Conservation (phyloP, 1,140 invertebrate species). For the Nephila pilipes region DNA sequence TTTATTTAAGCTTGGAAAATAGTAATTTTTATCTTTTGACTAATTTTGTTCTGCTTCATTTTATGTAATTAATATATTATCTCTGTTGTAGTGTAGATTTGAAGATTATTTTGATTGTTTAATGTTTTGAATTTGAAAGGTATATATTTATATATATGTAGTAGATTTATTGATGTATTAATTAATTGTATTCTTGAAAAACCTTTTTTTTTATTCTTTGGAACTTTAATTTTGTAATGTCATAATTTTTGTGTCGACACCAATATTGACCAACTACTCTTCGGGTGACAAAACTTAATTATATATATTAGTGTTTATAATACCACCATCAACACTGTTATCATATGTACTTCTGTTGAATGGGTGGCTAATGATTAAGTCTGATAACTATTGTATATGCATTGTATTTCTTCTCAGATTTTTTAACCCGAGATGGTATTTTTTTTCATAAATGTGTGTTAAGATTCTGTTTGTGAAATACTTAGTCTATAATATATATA, state of each 20-base stretch:
- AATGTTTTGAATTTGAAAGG: constrained; percentile 26
- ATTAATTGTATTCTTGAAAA: not conserved
- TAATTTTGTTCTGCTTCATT: not conserved
- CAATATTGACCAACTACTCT: not conserved
- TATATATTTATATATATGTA: constrained; percentile 6
- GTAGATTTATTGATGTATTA: not conserved
- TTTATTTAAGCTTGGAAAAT: not conserved
- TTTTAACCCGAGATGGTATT: not conserved
- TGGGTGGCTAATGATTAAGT: not conserved
- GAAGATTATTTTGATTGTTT: not conserved
- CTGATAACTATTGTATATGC: not conserved
- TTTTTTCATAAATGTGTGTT: not conserved
- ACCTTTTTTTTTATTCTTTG: not conserved
- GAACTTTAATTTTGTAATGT: not conserved
- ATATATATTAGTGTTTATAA: not conserved
- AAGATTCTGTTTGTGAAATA: no score
- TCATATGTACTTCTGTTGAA: not conserved
- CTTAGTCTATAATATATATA: no score
- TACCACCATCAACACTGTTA: not conserved
- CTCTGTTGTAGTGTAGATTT: not conserved
- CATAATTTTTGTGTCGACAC: not conserved
- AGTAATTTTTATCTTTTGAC: not conserved
- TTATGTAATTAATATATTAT: not conserved
- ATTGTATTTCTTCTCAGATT: not conserved
- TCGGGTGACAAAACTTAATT: not conserved